Evolutionary conservation across 2,113 vertebrate species (phyloP), one percentile per base, ranked within the genome.

Genomic region (Alectura lathami): DNA sequence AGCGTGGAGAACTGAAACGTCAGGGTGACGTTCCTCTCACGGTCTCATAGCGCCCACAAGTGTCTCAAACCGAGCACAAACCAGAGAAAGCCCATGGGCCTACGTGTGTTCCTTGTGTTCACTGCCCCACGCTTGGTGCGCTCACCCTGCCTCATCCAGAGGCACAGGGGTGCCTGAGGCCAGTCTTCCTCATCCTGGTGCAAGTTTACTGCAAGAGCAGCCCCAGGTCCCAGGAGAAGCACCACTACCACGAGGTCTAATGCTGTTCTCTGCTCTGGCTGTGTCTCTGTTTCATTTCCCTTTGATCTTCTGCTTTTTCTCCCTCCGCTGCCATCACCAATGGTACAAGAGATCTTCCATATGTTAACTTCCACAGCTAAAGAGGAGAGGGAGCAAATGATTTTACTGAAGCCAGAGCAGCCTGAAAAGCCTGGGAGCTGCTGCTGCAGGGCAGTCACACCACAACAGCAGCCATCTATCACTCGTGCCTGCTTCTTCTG

Each of bases 311-410:
- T 64, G 32, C 30, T 50, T 45, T n/a, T 47, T 57, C 36, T 42
- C 22, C 51, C 20, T 64, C 70, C 48, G 9, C 27, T 42, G 76
- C 15, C 40, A 48, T 30, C 64, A 43, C 53, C 30, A 20, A 22
- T 3, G 22, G 50, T 3, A 30, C 24, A n/a, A 11, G 57, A 56
- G 11, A 59, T 60, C 30, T 54, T 40, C 70, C 66, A n/a, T n/a
- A 16, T 0, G 17, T 10, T 43, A 5, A 48, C 0, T 2, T 38
- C 53, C 75, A 59, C 43, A 64, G 50, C 17, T 1, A 2, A 43
- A 59, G 1, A 6, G 9, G 7, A 57, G 29, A 59, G 34, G 7
- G 5, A 51, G 3, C 7, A 54, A 36, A 16, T 4, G 3, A 32
- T 47, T 51, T 51, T 14, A 67, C 26, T 8, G 64, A 68, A 73